Base-by-base conservation (phyloP, 2,888 invertebrate genomes). In the Xanthorhoe designata region DNA sequence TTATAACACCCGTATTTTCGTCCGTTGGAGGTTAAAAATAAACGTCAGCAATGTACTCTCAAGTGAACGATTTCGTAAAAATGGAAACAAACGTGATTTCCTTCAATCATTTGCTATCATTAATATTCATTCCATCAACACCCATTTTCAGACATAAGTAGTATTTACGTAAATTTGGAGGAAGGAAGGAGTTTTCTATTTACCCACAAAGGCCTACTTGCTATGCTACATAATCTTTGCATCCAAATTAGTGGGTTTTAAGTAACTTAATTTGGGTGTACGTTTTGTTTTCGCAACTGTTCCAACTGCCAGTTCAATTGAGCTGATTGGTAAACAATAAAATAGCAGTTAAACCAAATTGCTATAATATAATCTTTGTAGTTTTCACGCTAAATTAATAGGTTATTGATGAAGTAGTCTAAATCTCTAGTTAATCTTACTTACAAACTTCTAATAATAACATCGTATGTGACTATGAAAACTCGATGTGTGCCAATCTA, bases 361-460 rank as follows among this genome's bases (percentile, higher is more conserved):
- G 38, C 38, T 42, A 9, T 42, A 42, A 13, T 42, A 32, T 42
- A 42, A 13, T 35, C 35, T 2, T 35, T 35, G 9, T 13, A 13
- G 38, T 13, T 38, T 42, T 42, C 38, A 42, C 13, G 13, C 13
- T 42, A 7, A 13, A 35, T 13, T 42, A 3, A 42, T 13, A 9
- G 13, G 2, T 42, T 42, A 10, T 42, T 42, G 38, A 42, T 13
- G 24, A 24, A 24, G 38, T 42, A 42, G 13, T 42, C 10, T 35
- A 35, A 9, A 42, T 42, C 38, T 56, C 32, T 13, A 54, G 69
- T 54, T 63, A 67, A 57, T 73, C 61, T 70, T 71, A 60, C 66
- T 68, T 75, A 73, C 74, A 66, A 61, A 64, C 61, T 32, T 32
- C 60, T 71, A 70, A 71, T 68, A 69, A 71, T 68, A 68, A 66